Conservation (phyloP, 2,113 vertebrate species). For the Origma solitaria region DNA sequence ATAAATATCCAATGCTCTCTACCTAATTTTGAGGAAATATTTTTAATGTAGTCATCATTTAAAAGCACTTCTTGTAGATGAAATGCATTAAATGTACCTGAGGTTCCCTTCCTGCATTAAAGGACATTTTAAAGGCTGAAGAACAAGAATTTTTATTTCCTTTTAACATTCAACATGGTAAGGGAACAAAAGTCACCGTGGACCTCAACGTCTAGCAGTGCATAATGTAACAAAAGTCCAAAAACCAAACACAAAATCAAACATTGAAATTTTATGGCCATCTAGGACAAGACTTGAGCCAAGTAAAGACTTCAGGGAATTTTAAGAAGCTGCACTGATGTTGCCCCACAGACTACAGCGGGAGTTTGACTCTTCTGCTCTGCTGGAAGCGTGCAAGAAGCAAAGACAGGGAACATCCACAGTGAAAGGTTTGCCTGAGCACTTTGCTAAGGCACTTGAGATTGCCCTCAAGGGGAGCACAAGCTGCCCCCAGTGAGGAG, state of each 20-base stretch:
- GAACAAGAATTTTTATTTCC: not conserved
- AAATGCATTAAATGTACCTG: not conserved
- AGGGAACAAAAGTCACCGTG: not conserved
- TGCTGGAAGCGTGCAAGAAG: not conserved
- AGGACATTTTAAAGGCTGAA: not conserved
- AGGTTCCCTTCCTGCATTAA: not conserved
- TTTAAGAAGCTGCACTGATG: not conserved
- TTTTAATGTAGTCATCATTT: not conserved
- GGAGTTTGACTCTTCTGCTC: not conserved
- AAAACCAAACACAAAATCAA: not conserved
- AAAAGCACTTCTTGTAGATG: not conserved
- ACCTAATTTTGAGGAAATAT: not conserved
- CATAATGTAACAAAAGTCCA: not conserved
- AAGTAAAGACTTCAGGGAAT: not conserved
- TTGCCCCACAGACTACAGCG: not conserved
- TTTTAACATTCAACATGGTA: not conserved
- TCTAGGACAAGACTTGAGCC: not conserved
- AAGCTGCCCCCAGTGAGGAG: not conserved
- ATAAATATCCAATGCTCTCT: not conserved
- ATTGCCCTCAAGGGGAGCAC: not conserved
- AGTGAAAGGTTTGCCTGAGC: accelerated
- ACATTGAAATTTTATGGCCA: not conserved
- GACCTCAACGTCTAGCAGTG: not conserved
- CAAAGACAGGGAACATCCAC: not conserved
- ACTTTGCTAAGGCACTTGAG: not conserved